These are phyloP conservation scores for Drosophila dunni DNA, from an alignment of 1,140 invertebrate species.

Conservation along the genomic window DNA sequence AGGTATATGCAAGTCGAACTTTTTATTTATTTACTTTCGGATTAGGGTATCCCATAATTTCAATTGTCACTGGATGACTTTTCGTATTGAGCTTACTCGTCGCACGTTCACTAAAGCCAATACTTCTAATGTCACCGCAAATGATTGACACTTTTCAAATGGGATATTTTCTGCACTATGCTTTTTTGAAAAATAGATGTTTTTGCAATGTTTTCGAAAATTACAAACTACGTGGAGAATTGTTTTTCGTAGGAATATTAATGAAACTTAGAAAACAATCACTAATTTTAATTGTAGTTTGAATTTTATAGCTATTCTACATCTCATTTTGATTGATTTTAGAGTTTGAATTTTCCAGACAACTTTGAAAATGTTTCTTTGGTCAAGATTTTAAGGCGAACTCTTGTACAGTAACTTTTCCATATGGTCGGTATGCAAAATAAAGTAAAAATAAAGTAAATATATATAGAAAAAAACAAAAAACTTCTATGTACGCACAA, in stretches of 20 bases:
- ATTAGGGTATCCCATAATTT: constrained; percentile 49
- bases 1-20: constrained; percentile 2
- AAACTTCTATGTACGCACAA: not conserved
- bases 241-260: not conserved
- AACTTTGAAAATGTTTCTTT: not conserved
- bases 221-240: constrained; percentile 64
- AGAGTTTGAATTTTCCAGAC: too few species aligned
- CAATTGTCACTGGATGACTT: constrained; percentile 71
- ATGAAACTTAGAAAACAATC: not conserved
- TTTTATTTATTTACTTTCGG: not conserved
- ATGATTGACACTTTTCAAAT: constrained; percentile 79
- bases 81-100: constrained; percentile 32
- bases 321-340: too few species aligned
- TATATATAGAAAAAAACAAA: not conserved
- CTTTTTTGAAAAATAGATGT: constrained; percentile 28
- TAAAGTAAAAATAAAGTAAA: constrained; percentile 9
- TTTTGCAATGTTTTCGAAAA: constrained; percentile 32
- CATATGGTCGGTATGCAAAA: constrained; percentile 5
- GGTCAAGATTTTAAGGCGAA: not conserved
- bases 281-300: too few species aligned
- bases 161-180: constrained; percentile 55
- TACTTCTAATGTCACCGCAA: constrained; percentile 47
- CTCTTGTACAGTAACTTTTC: constrained; percentile 2
- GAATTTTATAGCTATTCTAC: too few species aligned
- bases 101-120: constrained; percentile 28